Evolutionary conservation across 2,888 invertebrate species (phyloP).

Genomic region (Eupithecia subfuscata): DNA sequence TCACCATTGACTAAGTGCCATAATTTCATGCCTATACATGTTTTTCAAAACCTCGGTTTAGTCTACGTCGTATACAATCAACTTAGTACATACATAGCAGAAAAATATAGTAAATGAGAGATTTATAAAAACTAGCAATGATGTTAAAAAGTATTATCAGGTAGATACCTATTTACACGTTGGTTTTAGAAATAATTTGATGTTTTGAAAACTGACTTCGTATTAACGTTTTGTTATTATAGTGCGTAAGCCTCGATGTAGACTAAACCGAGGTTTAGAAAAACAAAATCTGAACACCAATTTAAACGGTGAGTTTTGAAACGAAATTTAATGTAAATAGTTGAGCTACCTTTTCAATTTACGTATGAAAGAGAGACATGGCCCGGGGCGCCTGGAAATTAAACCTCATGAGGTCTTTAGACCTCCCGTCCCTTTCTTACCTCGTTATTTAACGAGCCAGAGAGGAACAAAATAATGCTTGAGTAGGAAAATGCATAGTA

Average conservation of each 20-base stretch:
- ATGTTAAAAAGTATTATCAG: too few relatives aligned
- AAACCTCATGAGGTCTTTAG: slow-evolving; percentile 70
- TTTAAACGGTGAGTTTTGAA: slow-evolving; percentile 38
- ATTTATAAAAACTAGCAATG: too few relatives aligned
- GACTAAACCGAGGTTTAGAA: slow-evolving; percentile 1
- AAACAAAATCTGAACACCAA: slow-evolving; percentile 38
- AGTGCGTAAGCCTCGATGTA: too few relatives aligned
- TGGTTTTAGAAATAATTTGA: too few relatives aligned
- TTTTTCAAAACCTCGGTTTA: too few relatives aligned
- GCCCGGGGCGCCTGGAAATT: slow-evolving; percentile 78
- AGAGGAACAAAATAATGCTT: slow-evolving; percentile 76
- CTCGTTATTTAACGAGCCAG: slow-evolving; percentile 48
- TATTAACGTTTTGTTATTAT: too few relatives aligned
- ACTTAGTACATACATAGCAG: too few relatives aligned
- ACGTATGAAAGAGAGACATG: slow-evolving; percentile 72
- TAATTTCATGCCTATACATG: not conserved
- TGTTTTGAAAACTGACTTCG: too few relatives aligned
- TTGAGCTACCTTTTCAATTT: slow-evolving; percentile 73
- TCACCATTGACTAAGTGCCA: not conserved
- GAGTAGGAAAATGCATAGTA: slow-evolving; percentile 79
- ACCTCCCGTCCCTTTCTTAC: slow-evolving; percentile 57
- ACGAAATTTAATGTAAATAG: slow-evolving; percentile 54
- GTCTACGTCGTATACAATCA: too few relatives aligned
- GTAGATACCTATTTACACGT: too few relatives aligned
- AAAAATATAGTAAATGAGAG: too few relatives aligned